Evolutionary conservation across 1,140 invertebrate species (phyloP).

Genomic region (Ceratosolen fusciceps): DNA sequence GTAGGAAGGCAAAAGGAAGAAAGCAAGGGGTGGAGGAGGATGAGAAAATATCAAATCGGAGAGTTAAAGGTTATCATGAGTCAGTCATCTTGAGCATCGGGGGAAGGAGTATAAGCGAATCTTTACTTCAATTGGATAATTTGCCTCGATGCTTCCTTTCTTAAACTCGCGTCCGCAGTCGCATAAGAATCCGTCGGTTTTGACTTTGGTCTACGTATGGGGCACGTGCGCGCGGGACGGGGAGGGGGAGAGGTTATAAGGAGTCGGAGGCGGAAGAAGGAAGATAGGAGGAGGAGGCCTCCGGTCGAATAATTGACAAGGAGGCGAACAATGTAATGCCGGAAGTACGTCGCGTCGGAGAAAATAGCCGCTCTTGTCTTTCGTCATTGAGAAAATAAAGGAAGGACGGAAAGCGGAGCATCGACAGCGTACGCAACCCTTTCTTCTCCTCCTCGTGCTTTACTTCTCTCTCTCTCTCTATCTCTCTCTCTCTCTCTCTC

Average conservation of each 20-base stretch:
- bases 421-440: conserved; percentile 27
- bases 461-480: background rate
- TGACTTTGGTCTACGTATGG: background rate
- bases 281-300: conserved; percentile 4
- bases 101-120: too few relatives aligned
- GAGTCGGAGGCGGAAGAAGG: background rate
- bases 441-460: background rate
- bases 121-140: too few relatives aligned
- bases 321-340: conserved; percentile 38
- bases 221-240: background rate
- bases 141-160: too few relatives aligned
- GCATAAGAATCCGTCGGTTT: background rate
- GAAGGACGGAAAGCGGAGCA: conserved; percentile 20
- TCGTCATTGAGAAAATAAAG: conserved; percentile 43
- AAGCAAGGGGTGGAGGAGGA: too few relatives aligned
- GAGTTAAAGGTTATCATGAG: too few relatives aligned
- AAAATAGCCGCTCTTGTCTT: conserved; percentile 29
- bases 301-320: conserved; percentile 37
- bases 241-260: background rate
- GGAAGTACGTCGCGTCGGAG: conserved; percentile 22
- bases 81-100: too few relatives aligned
- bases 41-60: too few relatives aligned
- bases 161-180: background rate
- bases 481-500: conserved; percentile 13
- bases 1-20: background rate